A percentile compares a stretch with the other conserved stretches of the same genome.
Evolutionary conservation across 23 tunicate species (phyloP).

Genomic region (Ciona savignyi): DNA sequence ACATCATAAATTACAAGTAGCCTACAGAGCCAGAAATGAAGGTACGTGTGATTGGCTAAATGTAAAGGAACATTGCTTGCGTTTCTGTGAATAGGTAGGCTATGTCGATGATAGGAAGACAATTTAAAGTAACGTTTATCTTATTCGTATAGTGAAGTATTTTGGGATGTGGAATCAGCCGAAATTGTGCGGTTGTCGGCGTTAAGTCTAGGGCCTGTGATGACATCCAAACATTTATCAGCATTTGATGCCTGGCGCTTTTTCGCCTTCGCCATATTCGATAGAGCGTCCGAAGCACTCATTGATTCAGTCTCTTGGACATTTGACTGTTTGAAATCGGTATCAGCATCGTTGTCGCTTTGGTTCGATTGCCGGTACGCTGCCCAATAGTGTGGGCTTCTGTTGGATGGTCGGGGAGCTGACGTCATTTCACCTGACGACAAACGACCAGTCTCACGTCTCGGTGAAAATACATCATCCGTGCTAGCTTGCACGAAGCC

Average conservation of each 20-base stretch:
- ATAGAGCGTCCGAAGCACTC: conserved; percentile 10
- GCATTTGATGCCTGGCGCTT: background rate
- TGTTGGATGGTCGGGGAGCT: background rate
- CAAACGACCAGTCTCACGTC: background rate
- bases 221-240: background rate
- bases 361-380: background rate
- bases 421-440: background rate
- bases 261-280: conserved; percentile 7
- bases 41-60: too few species aligned
- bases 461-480: background rate
- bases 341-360: background rate
- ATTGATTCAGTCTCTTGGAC: background rate
- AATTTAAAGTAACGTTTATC: background rate
- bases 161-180: background rate
- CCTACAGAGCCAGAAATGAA: too few species aligned
- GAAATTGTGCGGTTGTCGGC: background rate
- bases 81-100: background rate
- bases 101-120: too few species aligned
- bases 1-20: too few species aligned
- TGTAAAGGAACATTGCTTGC: background rate
- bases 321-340: background rate
- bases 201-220: background rate
- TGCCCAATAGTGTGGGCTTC: background rate
- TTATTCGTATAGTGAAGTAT: background rate
- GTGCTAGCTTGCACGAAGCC: background rate